A percentile compares a stretch with the other conserved stretches of the same genome.
Conservation (phyloP, 2,113 vertebrate genomes). For the Excalfactoria chinensis region DNA sequence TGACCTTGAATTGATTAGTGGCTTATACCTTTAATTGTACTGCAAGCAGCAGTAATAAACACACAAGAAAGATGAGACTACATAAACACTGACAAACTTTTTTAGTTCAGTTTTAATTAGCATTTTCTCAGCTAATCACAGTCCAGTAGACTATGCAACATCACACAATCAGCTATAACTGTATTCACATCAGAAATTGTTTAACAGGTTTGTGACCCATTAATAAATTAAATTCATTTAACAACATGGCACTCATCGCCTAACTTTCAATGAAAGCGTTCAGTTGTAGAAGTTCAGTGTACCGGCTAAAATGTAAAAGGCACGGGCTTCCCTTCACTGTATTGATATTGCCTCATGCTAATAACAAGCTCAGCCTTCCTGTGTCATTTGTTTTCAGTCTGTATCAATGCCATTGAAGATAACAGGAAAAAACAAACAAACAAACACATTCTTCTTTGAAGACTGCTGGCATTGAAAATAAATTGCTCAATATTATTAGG, state of each 20-base stretch:
- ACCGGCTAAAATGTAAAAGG: not conserved
- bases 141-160: not conserved
- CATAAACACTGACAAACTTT: not conserved
- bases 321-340: not conserved
- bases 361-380: not conserved
- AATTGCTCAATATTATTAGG: not conserved
- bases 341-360: not conserved
- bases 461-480: not conserved
- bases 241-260: not conserved
- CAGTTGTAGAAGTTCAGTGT: not conserved
- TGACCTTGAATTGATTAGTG: conserved; percentile 14
- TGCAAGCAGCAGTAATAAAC: not conserved
- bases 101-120: not conserved
- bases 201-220: not conserved
- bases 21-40: not conserved
- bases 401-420: not conserved
- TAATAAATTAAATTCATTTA: not conserved
- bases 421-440: not conserved
- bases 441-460: not conserved
- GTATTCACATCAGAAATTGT: not conserved
- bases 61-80: not conserved
- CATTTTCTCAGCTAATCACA: not conserved
- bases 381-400: not conserved
- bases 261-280: not conserved
- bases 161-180: not conserved